A percentile compares a stretch with the other conserved stretches of the same genome.
These are phyloP conservation scores for Heteromurus nitidus DNA, from an alignment of 2,888 invertebrate species.

Conservation along the genomic window DNA sequence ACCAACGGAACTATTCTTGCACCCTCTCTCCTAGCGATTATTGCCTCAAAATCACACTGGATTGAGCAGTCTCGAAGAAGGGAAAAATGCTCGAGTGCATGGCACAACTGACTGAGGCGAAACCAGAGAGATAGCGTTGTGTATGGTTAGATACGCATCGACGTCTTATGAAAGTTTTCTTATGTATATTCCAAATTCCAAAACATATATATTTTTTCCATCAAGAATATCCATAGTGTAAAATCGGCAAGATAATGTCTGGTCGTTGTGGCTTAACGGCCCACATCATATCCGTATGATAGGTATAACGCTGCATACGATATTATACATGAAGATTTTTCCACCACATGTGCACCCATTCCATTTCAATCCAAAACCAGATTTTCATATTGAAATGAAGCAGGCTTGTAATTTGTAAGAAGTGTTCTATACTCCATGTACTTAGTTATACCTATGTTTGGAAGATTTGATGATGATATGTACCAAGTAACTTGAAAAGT, in stretches of 20 bases:
- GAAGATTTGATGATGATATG: neutral
- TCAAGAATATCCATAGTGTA: neutral
- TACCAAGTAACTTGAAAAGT: neutral
- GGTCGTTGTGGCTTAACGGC: neutral
- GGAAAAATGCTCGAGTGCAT: neutral
- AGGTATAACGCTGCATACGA: neutral
- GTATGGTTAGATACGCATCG: neutral
- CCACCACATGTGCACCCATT: slow-evolving; percentile 5
- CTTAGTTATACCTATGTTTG: neutral
- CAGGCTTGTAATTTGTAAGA: neutral
- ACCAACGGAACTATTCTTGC: too few species aligned
- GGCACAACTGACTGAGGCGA: neutral
- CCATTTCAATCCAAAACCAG: neutral
- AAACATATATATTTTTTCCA: neutral
- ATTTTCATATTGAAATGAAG: neutral
- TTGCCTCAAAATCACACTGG: too few species aligned
- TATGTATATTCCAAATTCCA: neutral
- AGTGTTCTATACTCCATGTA: neutral
- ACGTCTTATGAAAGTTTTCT: neutral
- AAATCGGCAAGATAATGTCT: neutral
- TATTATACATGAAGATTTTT: neutral
- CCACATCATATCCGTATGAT: neutral
- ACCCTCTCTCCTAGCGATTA: too few species aligned
- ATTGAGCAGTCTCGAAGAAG: neutral
- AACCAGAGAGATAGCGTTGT: neutral